phyloP scores from a whole-genome alignment of 2,888 invertebrate species.

The Agelastica alni region DNA sequence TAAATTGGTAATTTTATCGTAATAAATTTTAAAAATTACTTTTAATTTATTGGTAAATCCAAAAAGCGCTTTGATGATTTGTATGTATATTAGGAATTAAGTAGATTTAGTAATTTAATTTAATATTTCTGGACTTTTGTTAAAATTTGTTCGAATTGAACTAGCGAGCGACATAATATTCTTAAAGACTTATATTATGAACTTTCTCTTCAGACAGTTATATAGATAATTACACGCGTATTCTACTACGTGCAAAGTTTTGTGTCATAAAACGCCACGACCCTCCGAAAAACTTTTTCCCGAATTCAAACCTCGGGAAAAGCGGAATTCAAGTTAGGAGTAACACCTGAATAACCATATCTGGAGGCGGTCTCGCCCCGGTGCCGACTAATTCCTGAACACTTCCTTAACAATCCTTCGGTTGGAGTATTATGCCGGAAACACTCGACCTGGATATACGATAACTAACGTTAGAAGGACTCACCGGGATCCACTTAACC shows the following conservation, averaged over 20 bases:
- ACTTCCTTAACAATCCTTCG: conserved; percentile 13
- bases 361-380: background rate
- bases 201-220: background rate
- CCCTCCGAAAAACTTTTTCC: background rate
- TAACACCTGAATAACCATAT: background rate
- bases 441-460: conserved; percentile 4
- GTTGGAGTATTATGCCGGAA: conserved; percentile 13
- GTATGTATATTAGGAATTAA: no score
- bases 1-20: no score
- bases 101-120: no score
- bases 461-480: conserved; percentile 9
- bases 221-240: background rate
- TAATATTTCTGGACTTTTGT: no score
- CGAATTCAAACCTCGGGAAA: background rate
- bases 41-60: no score
- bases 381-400: conserved; percentile 12
- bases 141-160: no score
- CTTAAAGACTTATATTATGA: no score
- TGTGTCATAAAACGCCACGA: background rate
- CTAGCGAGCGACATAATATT: no score
- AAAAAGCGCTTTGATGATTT: no score
- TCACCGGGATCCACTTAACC: conserved; percentile 10
- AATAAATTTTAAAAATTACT: no score
- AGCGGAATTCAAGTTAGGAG: background rate
- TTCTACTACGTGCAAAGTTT: background rate